Base-by-base conservation (phyloP, 2,888 invertebrate genomes). In the Scrobipalpa costella region DNA sequence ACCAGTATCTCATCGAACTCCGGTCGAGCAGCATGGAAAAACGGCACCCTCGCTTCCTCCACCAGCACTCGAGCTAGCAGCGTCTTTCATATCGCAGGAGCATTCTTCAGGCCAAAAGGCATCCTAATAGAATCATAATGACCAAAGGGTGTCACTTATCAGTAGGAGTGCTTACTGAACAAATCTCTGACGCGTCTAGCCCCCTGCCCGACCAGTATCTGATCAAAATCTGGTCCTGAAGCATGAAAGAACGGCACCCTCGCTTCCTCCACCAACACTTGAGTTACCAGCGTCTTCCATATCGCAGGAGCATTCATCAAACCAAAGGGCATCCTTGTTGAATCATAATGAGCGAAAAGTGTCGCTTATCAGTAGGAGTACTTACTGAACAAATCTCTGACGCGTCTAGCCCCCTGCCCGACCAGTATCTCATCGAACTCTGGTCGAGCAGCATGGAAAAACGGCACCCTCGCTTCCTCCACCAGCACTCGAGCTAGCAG, bases 1-100 rank as follows among this genome's bases (percentile, higher is more conserved):
- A 99, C 99, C 62, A 99, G 93, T 50, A 99, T 96, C 92, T 99
- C 99, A 86, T 99, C 99, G 85, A 99, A 99, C 92, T 99, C 99
- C 0, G 99, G 98, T 0, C 99, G 99, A 0, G 99, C 98, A 0
- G 98, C 98, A 88, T 99, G 98, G 91, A 99, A 99, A 92, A 99
- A 99, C 0, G 99, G 99, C 52, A 99, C 99, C 47, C 96, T 94
- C 1, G 99, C 99, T 92, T 99, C 99, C 99, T n/a, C 98, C 11
- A 99, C 99, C 59, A 99, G 98, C 0, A 99, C 99, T 13, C 99
- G 93, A 1, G 99, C 99, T 62, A 90, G 90, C 64, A 99, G 84
- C 0, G 99, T 99, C 92, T 99, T 99, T 50, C 99, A 99, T 0
- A 99, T 98, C 61, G 94, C 93, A 2, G 96, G 96, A 0, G 96